These are phyloP conservation scores for Lepus europaeus DNA, from an alignment of 2,113 vertebrate species.

Conservation along the genomic window DNA sequence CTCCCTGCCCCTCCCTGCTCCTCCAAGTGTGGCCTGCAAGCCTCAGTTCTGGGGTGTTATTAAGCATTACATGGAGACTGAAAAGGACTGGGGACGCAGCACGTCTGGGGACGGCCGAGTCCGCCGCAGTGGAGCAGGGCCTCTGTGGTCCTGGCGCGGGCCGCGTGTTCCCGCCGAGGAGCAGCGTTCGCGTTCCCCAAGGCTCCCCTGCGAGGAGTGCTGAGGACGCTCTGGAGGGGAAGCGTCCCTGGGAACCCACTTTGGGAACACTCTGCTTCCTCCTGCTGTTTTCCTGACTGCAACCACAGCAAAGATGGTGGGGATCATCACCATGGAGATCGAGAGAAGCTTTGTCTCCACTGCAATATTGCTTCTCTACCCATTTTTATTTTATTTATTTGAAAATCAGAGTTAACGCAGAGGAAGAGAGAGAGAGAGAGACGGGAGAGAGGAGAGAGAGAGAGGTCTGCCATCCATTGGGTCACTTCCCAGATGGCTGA, in stretches of 20 bases:
- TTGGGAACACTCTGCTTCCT: not conserved
- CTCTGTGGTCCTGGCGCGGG: not conserved
- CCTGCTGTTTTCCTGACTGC: not conserved
- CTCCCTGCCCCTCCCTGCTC: too few relatives aligned
- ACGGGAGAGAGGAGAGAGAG: too few relatives aligned
- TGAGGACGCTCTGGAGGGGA: not conserved
- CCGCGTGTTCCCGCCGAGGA: not conserved
- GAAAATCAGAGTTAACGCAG: too few relatives aligned
- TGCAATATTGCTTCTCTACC: not conserved
- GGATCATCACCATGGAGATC: rapidly evolving
- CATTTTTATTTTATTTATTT: not conserved
- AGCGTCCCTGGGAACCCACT: not conserved
- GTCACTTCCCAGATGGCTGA: too few relatives aligned
- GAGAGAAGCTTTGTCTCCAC: not conserved
- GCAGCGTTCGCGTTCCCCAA: not conserved
- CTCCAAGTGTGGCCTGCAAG: too few relatives aligned
- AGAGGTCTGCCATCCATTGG: too few relatives aligned
- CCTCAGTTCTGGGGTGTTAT: not conserved
- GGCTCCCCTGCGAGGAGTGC: not conserved
- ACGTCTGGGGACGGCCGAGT: too few relatives aligned
- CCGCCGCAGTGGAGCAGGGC: not conserved
- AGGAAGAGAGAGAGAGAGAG: too few relatives aligned
- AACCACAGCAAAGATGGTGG: rapidly evolving
- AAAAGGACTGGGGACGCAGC: not conserved
- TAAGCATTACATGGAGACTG: not conserved